Percentiles rank a stretch among this genome's conserved stretches.
phyloP scores from a whole-genome alignment of 2,113 vertebrate genomes.

The Tychaedon coryphoeus region DNA sequence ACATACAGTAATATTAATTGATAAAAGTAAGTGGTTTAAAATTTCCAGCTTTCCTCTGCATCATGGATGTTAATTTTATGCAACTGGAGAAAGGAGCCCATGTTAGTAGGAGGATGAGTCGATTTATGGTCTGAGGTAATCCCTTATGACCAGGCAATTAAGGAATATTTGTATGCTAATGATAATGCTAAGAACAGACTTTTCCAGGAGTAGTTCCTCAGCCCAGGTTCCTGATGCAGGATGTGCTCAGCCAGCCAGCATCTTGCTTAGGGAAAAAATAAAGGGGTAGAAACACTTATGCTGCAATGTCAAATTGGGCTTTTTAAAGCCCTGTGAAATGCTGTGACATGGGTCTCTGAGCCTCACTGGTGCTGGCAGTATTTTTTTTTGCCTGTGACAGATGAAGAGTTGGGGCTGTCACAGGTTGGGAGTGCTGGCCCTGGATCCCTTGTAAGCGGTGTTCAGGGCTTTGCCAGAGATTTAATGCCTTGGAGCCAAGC shows the following conservation, averaged over 20 bases:
- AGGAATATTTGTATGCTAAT: constrained; percentile 32
- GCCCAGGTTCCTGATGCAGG: neutral
- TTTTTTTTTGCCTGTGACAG: neutral
- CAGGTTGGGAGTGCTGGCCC: neutral
- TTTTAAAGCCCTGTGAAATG: neutral
- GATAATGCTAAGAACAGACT: neutral
- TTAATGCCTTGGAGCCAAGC: neutral
- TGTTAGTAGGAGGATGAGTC: constrained; percentile 21
- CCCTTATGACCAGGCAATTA: constrained; percentile 44
- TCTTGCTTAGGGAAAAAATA: neutral
- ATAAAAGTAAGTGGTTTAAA: constrained; percentile 35
- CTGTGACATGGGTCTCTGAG: neutral
- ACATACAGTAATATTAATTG: constrained; percentile 37
- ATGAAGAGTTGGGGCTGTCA: neutral
- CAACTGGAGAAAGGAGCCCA: neutral
- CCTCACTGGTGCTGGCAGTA: neutral
- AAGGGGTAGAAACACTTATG: neutral
- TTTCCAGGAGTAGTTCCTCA: neutral
- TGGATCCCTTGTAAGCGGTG: neutral
- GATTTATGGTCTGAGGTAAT: constrained; percentile 32
- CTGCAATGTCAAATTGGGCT: neutral
- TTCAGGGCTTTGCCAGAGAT: neutral
- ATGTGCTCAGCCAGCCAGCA: neutral
- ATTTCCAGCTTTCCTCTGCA: neutral
- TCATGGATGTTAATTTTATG: constrained; percentile 22